Percentiles rank a stretch among this genome's conserved stretches.
phyloP scores from a whole-genome alignment of 2,797 vertebrate species.

The Orientallactaga sibirica region DNA sequence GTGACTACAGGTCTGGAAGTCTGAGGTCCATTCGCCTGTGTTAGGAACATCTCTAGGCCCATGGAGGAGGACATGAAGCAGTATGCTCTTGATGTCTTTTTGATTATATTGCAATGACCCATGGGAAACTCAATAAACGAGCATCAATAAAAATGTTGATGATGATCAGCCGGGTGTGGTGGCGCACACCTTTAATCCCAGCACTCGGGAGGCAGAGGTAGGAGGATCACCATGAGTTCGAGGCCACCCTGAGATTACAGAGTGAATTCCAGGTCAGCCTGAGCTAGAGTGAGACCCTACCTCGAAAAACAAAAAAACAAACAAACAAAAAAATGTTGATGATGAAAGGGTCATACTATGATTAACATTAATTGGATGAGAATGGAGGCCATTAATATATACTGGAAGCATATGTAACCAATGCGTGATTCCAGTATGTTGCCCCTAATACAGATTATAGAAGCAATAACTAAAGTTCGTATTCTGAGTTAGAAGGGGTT shows the following conservation, averaged over 20 bases:
- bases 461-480: neutral
- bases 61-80: neutral
- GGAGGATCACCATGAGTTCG: too few relatives aligned
- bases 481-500: neutral
- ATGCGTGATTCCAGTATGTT: neutral
- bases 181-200: too few relatives aligned
- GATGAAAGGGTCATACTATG: neutral
- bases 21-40: neutral
- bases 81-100: neutral
- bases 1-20: neutral
- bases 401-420: neutral
- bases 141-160: neutral
- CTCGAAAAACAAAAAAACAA: too few relatives aligned
- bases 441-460: neutral
- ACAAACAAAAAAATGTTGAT: neutral
- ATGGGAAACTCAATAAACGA: neutral
- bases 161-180: neutral
- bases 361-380: neutral
- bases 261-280: too few relatives aligned
- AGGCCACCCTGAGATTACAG: too few relatives aligned
- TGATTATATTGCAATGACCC: neutral
- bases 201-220: too few relatives aligned
- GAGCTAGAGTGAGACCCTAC: too few relatives aligned
- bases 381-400: neutral
- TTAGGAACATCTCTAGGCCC: neutral